These are phyloP conservation scores for Suricata suricatta DNA, from an alignment of 2,113 vertebrate genomes.

Conservation along the genomic window DNA sequence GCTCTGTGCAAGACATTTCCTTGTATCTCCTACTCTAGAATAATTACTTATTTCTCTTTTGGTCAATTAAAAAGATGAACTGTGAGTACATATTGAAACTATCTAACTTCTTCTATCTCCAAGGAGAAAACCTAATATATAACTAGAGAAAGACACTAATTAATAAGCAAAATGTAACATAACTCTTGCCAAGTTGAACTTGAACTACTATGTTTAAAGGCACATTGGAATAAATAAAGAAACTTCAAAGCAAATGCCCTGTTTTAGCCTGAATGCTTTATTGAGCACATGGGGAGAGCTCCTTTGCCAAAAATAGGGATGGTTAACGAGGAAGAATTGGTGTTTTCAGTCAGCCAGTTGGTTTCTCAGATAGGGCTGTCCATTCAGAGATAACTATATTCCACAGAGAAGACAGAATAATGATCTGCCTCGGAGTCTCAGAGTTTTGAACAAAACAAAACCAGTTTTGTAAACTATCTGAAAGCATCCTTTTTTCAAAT, in stretches of 20 bases:
- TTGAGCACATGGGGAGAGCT: slow-evolving; percentile 43
- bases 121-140: slow-evolving; percentile 75
- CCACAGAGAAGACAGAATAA: slow-evolving; percentile 57
- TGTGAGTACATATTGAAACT: slow-evolving; percentile 61
- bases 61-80: slow-evolving; percentile 65
- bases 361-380: slow-evolving; percentile 52
- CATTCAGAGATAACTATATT: slow-evolving; percentile 62
- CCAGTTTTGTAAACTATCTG: slow-evolving; percentile 47
- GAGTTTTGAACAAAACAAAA: slow-evolving; percentile 56
- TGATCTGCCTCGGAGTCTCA: slow-evolving; percentile 16
- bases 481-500: slow-evolving; percentile 39
- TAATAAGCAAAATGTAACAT: slow-evolving; percentile 75
- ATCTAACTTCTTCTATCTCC: slow-evolving; percentile 70
- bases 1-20: not conserved
- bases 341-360: not conserved
- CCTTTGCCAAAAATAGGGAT: slow-evolving; percentile 52
- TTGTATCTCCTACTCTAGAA: slow-evolving; percentile 19
- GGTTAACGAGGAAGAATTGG: slow-evolving; percentile 72
- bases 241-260: slow-evolving; percentile 73
- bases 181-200: slow-evolving; percentile 61
- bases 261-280: slow-evolving; percentile 67
- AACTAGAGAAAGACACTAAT: slow-evolving; percentile 71
- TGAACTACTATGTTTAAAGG: slow-evolving; percentile 62
- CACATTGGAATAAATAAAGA: slow-evolving; percentile 66
- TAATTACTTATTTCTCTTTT: slow-evolving; percentile 63